Evolutionary conservation across 2,113 vertebrate genomes (phyloP), one percentile per base, ranked within the genome.

Genomic region (Larimichthys polyactis): DNA sequence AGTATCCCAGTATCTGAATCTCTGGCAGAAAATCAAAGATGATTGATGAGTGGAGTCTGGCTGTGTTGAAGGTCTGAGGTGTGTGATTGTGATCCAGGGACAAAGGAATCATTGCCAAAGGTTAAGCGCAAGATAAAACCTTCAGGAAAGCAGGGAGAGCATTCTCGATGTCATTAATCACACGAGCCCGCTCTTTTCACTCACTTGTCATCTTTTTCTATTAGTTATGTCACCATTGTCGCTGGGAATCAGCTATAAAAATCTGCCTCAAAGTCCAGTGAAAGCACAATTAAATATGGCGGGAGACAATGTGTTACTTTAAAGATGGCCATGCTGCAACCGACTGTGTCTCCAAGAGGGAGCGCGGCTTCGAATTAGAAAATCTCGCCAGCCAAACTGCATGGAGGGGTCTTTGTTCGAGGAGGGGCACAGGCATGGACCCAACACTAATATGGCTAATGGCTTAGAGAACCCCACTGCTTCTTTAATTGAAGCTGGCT

Each of bases 11-110:
- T 73, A 89, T 90, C 87, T 88, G 76, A 84, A 87, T 77, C 43
- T 52, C 52, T 91, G 93, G 90, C 94, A 94, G 92, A 87, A 94
- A 95, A 94, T 95, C 93, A 86, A 92, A 94, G 85, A 79, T 88
- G 89, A 95, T 91, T 87, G 90, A 94, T 94, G 92, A 90, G 75
- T 51, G 57, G 72, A 88, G 81, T 48, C 66, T 36, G 87, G 88
- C 75, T 66, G 85, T 82, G 86, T 75, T 91, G 83, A 91, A 91
- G 90, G 79, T 86, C 90, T 76, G 89, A 92, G 86, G 90, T 90
- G 90, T 89, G 86, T 32, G 86, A 93, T 78, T 89, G 86, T 87
- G 77, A 90, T 91, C 81, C 17, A 59, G 64, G 85, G 79, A 92
- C 89, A 92, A 94, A 90, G 60, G 57, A 77, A 73, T 83, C 60